Percentiles rank a stretch among this genome's conserved stretches.
phyloP scores from a whole-genome alignment of 1,140 invertebrate genomes.

The Sesamia nonagrioides region DNA sequence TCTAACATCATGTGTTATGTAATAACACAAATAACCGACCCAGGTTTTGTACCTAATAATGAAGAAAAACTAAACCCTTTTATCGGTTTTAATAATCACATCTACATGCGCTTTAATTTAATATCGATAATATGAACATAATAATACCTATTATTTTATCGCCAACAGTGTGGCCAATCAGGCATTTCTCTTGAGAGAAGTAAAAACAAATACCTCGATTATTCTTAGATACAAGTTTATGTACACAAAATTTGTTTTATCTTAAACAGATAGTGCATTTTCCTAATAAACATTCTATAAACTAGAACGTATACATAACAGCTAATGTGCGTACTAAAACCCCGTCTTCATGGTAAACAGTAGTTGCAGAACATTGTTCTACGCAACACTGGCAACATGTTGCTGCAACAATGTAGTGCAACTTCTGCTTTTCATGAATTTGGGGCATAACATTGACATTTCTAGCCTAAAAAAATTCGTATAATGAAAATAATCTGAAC shows the following conservation, averaged over 20 bases:
- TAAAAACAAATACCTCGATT: not conserved
- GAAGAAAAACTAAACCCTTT: not conserved
- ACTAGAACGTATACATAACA: conserved; percentile 27
- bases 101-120: conserved; percentile 3
- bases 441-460: conserved; percentile 4
- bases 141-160: not conserved
- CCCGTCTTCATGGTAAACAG: not conserved
- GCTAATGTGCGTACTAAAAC: conserved; percentile 32
- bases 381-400: too few relatives aligned
- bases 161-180: not conserved
- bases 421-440: not conserved
- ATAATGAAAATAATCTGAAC: conserved; percentile 11
- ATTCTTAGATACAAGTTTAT: not conserved
- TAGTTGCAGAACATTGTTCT: not conserved
- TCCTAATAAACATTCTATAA: conserved; percentile 16
- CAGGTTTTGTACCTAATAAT: not conserved
- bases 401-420: not conserved
- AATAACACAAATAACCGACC: not conserved
- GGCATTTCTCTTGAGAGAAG: not conserved
- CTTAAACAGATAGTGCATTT: conserved; percentile 43
- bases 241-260: not conserved
- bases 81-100: conserved; percentile 10
- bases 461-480: conserved; percentile 29
- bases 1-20: conserved; percentile 8
- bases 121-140: not conserved